phyloP scores from a whole-genome alignment of 2,888 invertebrate genomes.

The Agriopis leucophaearia region DNA sequence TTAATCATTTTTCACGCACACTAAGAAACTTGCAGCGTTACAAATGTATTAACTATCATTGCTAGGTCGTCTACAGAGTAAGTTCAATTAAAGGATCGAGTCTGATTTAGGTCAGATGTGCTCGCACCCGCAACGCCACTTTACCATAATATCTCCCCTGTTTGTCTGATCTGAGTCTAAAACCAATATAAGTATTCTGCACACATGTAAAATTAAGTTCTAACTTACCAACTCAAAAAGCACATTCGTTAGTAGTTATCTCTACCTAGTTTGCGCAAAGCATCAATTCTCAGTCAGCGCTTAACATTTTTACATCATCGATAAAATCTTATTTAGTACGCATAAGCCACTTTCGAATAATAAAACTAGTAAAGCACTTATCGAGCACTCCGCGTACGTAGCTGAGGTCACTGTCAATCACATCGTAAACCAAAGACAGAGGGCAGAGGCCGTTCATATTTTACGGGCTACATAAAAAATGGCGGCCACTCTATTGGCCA shows the following conservation, averaged over 20 bases:
- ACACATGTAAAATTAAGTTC: background rate
- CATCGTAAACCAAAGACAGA: conserved; percentile 55
- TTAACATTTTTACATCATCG: conserved; percentile 27
- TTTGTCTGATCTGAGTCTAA: too few species aligned
- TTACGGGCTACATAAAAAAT: conserved; percentile 51
- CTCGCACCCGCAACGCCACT: too few species aligned
- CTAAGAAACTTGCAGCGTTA: too few species aligned
- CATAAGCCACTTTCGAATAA: conserved; percentile 36
- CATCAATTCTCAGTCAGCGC: conserved; percentile 10
- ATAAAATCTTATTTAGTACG: conserved; percentile 38
- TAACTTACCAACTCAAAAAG: background rate
- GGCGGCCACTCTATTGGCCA: conserved; percentile 38
- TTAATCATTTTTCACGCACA: too few species aligned
- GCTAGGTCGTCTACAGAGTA: too few species aligned
- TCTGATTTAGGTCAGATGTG: too few species aligned
- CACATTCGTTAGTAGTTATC: background rate
- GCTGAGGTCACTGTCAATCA: conserved; percentile 62
- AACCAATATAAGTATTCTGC: too few species aligned
- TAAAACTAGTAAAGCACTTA: conserved; percentile 39
- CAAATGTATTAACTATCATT: too few species aligned
- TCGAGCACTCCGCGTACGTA: conserved; percentile 33
- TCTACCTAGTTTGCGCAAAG: background rate
- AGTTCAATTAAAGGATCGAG: too few species aligned
- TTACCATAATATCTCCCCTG: too few species aligned
- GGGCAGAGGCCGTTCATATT: conserved; percentile 46